Evolutionary conservation across 2,888 invertebrate species (phyloP).

Genomic region (Diogma glabrata): DNA sequence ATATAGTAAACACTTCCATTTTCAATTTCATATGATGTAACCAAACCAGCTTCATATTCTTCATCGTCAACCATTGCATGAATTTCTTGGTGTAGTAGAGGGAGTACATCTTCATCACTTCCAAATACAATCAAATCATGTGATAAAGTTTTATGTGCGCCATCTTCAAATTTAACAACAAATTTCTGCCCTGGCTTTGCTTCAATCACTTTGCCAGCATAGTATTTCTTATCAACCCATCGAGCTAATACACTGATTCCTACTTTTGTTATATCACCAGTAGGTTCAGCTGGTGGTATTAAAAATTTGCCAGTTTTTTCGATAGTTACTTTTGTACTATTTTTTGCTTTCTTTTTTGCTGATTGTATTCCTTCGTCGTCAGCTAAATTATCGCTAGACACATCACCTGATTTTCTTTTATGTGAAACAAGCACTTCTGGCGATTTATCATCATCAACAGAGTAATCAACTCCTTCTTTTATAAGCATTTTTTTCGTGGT

Average conservation of each 20-base stretch:
- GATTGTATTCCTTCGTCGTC: constrained; percentile 20
- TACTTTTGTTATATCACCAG: constrained; percentile 15
- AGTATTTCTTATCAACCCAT: constrained; percentile 57
- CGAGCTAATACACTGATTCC: constrained; percentile 45
- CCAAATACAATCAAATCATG: constrained; percentile 51
- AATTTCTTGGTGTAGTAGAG: constrained; percentile 42
- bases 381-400: constrained; percentile 3
- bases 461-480: neutral
- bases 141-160: constrained; percentile 43
- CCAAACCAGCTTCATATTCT: constrained; percentile 43
- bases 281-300: constrained; percentile 8
- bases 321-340: constrained; percentile 15
- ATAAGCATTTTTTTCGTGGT: neutral
- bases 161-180: constrained; percentile 51
- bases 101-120: constrained; percentile 34
- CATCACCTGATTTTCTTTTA: constrained; percentile 6
- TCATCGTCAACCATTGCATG: constrained; percentile 44
- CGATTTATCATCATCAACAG: neutral
- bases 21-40: constrained; percentile 41
- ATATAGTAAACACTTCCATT: constrained; percentile 22
- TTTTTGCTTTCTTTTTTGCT: constrained; percentile 11
- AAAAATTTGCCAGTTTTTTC: constrained; percentile 7
- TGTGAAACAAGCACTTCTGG: neutral
- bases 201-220: constrained; percentile 48
- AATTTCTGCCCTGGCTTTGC: constrained; percentile 47